Conservation (phyloP, 2,113 vertebrate genomes). For the Ploceus nigricollis region DNA sequence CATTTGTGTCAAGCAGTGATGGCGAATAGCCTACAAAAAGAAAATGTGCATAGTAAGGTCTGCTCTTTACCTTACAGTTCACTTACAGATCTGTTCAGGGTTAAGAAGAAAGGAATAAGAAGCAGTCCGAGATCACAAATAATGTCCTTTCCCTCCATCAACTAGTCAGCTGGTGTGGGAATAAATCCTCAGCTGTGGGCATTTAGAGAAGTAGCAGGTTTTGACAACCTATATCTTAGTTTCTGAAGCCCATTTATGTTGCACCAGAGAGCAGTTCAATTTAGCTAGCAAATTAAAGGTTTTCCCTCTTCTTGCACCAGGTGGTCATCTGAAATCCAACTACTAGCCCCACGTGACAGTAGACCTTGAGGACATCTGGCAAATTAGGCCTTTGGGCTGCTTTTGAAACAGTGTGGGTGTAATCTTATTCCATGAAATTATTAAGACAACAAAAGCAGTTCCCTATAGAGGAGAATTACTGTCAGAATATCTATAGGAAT, state of each 20-base stretch:
- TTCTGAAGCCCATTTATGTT: not conserved
- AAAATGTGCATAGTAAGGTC: not conserved
- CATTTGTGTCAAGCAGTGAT: not conserved
- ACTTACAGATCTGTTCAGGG: not conserved
- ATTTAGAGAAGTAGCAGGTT: not conserved
- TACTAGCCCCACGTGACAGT: not conserved
- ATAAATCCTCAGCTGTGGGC: not conserved
- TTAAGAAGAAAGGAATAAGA: not conserved
- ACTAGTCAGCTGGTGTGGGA: not conserved
- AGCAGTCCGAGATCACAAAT: not conserved
- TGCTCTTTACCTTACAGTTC: not conserved
- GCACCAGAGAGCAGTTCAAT: not conserved
- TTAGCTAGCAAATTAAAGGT: not conserved
- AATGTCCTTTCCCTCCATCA: not conserved
- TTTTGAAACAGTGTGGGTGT: not conserved
- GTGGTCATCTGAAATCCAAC: not conserved
- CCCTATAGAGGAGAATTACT: not conserved
- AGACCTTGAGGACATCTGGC: constrained; percentile 20
- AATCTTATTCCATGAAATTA: not conserved
- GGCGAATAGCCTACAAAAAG: not conserved
- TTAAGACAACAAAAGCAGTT: not conserved
- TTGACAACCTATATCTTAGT: not conserved
- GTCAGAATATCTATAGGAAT: not conserved
- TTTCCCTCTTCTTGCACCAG: not conserved
- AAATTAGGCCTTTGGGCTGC: not conserved